Percentiles rank a stretch among this genome's conserved stretches.
phyloP scores from a whole-genome alignment of 92 coral and sea anemone species.

The Pocillopora meandrina region DNA sequence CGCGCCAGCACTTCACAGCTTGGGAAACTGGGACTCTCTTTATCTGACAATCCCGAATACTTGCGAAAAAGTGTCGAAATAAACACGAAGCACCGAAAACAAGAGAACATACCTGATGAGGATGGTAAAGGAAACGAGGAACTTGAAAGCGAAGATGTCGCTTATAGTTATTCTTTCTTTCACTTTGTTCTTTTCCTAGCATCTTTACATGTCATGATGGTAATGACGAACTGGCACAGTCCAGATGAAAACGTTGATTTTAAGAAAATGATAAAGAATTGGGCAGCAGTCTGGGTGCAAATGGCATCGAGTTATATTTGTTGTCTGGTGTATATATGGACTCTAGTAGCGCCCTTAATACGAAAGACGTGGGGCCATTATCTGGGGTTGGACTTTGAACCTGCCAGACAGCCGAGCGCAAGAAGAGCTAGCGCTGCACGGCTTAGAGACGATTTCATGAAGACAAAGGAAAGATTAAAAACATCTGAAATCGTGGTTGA shows the following conservation, averaged over 20 bases:
- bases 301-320: slow-evolving; percentile 95
- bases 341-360: slow-evolving; percentile 88
- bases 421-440: slow-evolving; percentile 77
- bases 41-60: slow-evolving; percentile 75
- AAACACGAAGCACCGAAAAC: slow-evolving; percentile 47
- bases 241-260: slow-evolving; percentile 91
- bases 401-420: slow-evolving; percentile 67
- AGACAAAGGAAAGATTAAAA: slow-evolving; percentile 39
- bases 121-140: slow-evolving; percentile 46
- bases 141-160: slow-evolving; percentile 60
- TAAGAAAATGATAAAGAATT: slow-evolving; percentile 94
- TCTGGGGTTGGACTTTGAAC: slow-evolving; percentile 82
- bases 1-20: slow-evolving; percentile 97
- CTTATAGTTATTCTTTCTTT: slow-evolving; percentile 92
- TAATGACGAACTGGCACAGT: slow-evolving; percentile 98
- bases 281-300: slow-evolving; percentile 99
- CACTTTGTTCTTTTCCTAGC: slow-evolving; percentile 92
- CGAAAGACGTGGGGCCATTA: slow-evolving; percentile 91
- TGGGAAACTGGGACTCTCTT: slow-evolving; percentile 82
- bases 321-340: slow-evolving; percentile 93
- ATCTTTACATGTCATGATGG: slow-evolving; percentile 97
- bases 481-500: slow-evolving; percentile 9
- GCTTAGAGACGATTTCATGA: slow-evolving; percentile 63
- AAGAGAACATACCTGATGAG: slow-evolving; percentile 21
- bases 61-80: slow-evolving; percentile 45